These are phyloP conservation scores for Leptinotarsa tumamoca DNA, from an alignment of 2,888 invertebrate species.

Conservation along the genomic window DNA sequence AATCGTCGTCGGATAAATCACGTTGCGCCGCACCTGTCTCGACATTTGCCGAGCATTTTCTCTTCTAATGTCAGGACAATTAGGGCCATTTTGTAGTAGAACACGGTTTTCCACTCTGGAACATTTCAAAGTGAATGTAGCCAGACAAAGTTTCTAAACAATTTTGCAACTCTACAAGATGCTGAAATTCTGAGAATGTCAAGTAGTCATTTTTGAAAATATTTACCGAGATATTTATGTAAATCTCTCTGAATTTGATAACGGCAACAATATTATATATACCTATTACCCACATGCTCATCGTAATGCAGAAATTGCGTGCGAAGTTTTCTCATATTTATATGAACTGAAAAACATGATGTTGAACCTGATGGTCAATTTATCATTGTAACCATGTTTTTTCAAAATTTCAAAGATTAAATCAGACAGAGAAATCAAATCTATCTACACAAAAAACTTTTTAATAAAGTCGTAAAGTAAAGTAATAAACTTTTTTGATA, in stretches of 20 bases:
- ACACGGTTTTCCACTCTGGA: slow-evolving; percentile 24
- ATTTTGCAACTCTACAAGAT: slow-evolving; percentile 20
- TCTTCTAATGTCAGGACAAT: slow-evolving; percentile 22
- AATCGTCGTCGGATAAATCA: not conserved
- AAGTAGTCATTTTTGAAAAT: slow-evolving; percentile 11
- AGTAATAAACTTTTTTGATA: too few relatives aligned
- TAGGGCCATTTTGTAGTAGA: slow-evolving; percentile 23
- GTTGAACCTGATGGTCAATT: not conserved
- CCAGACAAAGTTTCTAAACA: slow-evolving; percentile 17
- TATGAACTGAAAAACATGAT: not conserved
- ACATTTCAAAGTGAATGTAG: slow-evolving; percentile 16
- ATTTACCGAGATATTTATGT: not conserved
- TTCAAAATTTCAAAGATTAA: too few relatives aligned
- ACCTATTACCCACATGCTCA: not conserved
- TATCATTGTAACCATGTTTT: not conserved
- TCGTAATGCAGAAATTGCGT: not conserved
- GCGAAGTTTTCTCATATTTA: not conserved
- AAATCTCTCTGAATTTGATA: not conserved
- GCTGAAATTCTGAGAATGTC: slow-evolving; percentile 3
- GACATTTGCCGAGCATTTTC: slow-evolving; percentile 14
- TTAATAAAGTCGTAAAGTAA: too few relatives aligned
- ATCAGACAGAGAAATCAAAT: too few relatives aligned
- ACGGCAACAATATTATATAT: not conserved
- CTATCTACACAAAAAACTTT: too few relatives aligned
- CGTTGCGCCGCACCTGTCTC: slow-evolving; percentile 16